A percentile compares a stretch with the other conserved stretches of the same genome.
phyloP scores from a whole-genome alignment of 2,888 invertebrate species.

The Lacanobia oleracea region DNA sequence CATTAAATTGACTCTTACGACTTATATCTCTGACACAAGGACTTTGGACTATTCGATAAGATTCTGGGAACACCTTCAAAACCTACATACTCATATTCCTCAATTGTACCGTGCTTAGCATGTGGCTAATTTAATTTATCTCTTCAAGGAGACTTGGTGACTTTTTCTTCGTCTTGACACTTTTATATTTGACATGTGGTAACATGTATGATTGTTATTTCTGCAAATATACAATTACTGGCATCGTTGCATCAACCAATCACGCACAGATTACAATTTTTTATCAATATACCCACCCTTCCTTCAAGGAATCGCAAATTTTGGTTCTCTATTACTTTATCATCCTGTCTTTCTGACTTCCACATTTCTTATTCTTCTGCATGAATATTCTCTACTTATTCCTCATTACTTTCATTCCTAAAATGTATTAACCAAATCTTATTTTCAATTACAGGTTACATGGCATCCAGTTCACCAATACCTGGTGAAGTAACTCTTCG shows the following conservation, averaged over 20 bases:
- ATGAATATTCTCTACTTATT: not conserved
- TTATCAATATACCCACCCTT: not conserved
- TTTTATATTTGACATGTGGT: not conserved
- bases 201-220: conserved; percentile 1
- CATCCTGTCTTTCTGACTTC: not conserved
- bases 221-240: not conserved
- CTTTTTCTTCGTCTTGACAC: not conserved
- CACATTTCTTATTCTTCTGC: not conserved
- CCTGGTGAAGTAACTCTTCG: conserved; percentile 75
- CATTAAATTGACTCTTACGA: conserved; percentile 1
- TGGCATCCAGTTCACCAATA: conserved; percentile 73
- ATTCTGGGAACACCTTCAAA: conserved; percentile 9
- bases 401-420: not conserved
- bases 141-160: conserved; percentile 9
- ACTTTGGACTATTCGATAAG: conserved; percentile 1
- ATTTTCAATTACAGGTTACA: conserved; percentile 77
- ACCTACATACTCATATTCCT: not conserved
- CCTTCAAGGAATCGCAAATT: not conserved
- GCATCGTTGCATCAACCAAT: not conserved
- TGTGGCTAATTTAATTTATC: conserved; percentile 20
- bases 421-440: not conserved
- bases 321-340: not conserved
- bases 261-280: not conserved
- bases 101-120: conserved; percentile 34
- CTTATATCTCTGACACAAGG: conserved; percentile 10